Base-by-base conservation (phyloP, 2,113 vertebrate genomes). In the Aegypius monachus region DNA sequence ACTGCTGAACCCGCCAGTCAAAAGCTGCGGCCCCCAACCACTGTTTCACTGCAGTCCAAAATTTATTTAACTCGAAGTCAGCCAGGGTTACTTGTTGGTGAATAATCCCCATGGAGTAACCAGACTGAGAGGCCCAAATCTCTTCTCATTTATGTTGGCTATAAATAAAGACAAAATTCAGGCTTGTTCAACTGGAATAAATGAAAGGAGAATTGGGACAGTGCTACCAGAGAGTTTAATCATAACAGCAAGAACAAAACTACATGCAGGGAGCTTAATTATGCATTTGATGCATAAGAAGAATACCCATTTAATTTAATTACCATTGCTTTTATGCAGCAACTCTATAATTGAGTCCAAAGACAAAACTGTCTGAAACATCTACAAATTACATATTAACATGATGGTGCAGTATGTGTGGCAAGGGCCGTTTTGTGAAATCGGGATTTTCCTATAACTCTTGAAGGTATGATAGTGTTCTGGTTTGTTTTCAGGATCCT, bases 261-360 rank as follows among this genome's bases (percentile, higher is more conserved):
- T 77, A 95, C 78, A 70, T 50, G 78, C 74, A 82, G 91, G 62
- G 66, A 87, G 85, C 89, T 91, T 91, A 95, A 94, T 93, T 95
- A 87, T 50, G 81, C 88, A 87, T 80, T 87, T 80, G 73, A 89
- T 85, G 83, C 73, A 43, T 81, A 91, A 84, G 83, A 89, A 96
- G 78, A 97, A 91, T 85, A 93, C 27, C 45, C 86, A 81, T 91
- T 96, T 95, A 92, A 94, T 97, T 95, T 80, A 96, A 95, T 96
- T 95, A 91, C 42, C 78, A 61, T 73, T 85, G 84, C 89, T 96
- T 95, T 94, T 91, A 87, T 82, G 72, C 68, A 78, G 81, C 78
- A 85, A 72, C 68, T 94, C 88, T 81, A 14, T 62, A 93, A 84
- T 11, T 79, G 53, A 84, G 34, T 84, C 56, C 62, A 80, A 87